Evolutionary conservation across 1,140 invertebrate genomes (phyloP).

Genomic region (Drosophila suzukii): DNA sequence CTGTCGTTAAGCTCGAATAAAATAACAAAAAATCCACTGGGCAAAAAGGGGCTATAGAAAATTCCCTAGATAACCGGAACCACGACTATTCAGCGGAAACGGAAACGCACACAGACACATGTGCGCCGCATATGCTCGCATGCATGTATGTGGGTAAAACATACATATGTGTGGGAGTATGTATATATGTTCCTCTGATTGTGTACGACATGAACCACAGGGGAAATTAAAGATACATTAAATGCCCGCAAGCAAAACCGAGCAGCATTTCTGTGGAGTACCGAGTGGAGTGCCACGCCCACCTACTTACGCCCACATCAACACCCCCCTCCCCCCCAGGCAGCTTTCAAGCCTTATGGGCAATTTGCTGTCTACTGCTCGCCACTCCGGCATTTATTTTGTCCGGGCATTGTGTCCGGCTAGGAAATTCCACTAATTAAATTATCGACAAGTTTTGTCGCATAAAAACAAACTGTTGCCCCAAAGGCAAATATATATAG

Average conservation of each 20-base stretch:
- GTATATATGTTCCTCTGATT: conserved; percentile 52
- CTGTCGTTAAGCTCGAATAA: background rate
- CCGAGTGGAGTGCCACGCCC: conserved; percentile 12
- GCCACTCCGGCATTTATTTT: conserved; percentile 39
- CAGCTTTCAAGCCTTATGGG: conserved; percentile 46
- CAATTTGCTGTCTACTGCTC: conserved; percentile 33
- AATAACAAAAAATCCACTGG: background rate
- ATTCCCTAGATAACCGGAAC: background rate
- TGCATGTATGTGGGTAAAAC: conserved; percentile 1
- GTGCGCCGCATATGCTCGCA: background rate
- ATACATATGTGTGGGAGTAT: background rate
- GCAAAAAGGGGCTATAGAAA: background rate
- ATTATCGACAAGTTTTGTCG: conserved; percentile 67
- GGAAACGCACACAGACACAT: conserved; percentile 11
- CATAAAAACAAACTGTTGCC: conserved; percentile 64
- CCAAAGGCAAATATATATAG: conserved; percentile 3
- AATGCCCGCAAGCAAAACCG: conserved; percentile 64
- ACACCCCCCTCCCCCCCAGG: background rate
- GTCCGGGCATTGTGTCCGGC: conserved; percentile 23
- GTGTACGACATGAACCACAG: conserved; percentile 74
- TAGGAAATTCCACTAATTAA: conserved; percentile 66
- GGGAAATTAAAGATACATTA: conserved; percentile 83
- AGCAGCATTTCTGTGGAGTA: conserved; percentile 26
- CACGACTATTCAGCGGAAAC: conserved; percentile 12
- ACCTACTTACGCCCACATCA: conserved; percentile 1